Evolutionary conservation across 2,888 invertebrate species (phyloP), one percentile per base, ranked within the genome.

Genomic region (Cetonia aurata): DNA sequence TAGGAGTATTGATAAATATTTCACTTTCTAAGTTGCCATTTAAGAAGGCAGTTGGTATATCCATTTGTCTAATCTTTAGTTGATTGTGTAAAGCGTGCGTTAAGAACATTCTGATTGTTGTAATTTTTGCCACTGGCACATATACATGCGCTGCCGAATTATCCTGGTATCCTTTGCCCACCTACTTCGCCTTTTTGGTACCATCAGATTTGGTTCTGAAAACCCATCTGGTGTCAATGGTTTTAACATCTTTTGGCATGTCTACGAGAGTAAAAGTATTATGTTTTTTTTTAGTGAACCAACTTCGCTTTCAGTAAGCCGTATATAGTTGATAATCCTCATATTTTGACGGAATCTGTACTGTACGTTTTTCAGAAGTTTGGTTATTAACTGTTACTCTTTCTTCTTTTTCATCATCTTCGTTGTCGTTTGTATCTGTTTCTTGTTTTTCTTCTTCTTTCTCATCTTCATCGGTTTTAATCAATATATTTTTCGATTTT

Each of bases 81-180:
- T 56, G n/a, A 33, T 56, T 56, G 6, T 37, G 55, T 2, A 33
- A 15, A n/a, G 55, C 55, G 37, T 56, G 33, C 15, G 55, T 56
- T 56, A 56, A 56, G 55, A 56, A 56, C 55, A 55, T 55, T 31
- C 33, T 55, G 3, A 55, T 55, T 55, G 55, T 55, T 55, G 55
- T 12, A 37, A 56, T 56, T 56, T 33, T 56, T 2, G 56, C 37
- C 13, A 56, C 55, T 2, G 33, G 56, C 1, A 15, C 33, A 6
- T 37, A 19, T n/a, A n/a, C n/a, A n/a, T n/a, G n/a, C n/a, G n/a
- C n/a, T n/a, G n/a, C 53, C 4, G 12, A 31, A 41, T 15, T 1
- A 41, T 57, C 56, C 41, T 57, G 41, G 10, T 15, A 41, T 41
- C 42, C 56, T 41, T 57, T 57, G 41, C 41, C 56, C 41, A 56